These are phyloP conservation scores for Chaetodon trifascialis DNA, from an alignment of 2,113 vertebrate species.

Conservation along the genomic window DNA sequence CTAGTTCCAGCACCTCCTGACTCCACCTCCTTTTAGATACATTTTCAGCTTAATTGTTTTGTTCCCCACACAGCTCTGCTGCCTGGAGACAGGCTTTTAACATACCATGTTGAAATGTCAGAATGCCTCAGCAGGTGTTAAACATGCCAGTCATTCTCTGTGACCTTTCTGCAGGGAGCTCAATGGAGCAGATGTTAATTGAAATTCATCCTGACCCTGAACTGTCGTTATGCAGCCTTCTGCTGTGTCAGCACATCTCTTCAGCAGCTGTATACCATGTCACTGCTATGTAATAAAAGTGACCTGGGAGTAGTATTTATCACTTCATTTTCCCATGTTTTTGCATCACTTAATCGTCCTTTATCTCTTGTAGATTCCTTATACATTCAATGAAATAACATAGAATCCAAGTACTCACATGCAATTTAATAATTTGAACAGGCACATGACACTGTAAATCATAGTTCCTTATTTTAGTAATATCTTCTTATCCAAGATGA, in stretches of 20 bases:
- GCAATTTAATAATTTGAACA: too few species aligned
- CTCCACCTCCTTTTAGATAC: not conserved
- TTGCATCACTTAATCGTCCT: too few species aligned
- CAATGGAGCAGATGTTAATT: conserved; percentile 52
- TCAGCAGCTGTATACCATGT: not conserved
- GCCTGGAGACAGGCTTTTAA: conserved; percentile 3
- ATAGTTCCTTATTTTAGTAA: too few species aligned
- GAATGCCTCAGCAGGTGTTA: conserved; percentile 26
- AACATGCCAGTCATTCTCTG: conserved; percentile 31
- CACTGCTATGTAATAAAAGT: not conserved
- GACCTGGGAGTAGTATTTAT: not conserved
- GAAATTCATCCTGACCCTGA: not conserved
- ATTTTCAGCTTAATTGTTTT: not conserved
- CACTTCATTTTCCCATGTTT: not conserved
- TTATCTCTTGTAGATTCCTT: not conserved
- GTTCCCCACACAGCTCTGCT: not conserved
- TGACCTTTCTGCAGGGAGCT: conserved; percentile 38
- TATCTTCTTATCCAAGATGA: too few species aligned
- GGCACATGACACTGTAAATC: too few species aligned
- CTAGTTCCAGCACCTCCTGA: too few species aligned
- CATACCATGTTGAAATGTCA: conserved; percentile 42
- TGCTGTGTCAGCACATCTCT: not conserved
- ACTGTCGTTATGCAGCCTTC: not conserved
- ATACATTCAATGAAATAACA: too few species aligned
- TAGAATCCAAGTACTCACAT: too few species aligned